Evolutionary conservation across 2,888 invertebrate genomes (phyloP), one percentile per base, ranked within the genome.

Genomic region (Chironomus riparius): DNA sequence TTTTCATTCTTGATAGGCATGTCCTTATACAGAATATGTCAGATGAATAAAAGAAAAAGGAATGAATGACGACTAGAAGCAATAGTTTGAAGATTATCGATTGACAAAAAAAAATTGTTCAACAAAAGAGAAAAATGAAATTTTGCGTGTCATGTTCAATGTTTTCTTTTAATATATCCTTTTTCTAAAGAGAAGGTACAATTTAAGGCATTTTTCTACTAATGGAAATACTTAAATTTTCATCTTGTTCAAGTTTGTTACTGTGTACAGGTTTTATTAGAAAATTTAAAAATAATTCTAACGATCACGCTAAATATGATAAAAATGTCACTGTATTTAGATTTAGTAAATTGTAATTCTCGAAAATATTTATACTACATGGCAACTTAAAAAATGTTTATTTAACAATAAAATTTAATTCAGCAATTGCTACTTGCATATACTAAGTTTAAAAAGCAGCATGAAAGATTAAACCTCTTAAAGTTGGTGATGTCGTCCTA

Each of bases 81-180:
- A 13, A 76, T 69, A 76, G 76, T 69, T 76, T 10, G 56, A 69
- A 76, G 76, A 76, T 76, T 76, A 76, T 76, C 76, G 76, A 68
- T 69, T 76, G 50, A 76, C 50, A 69, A 76, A 38, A 50, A 24
- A 68, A 24, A 50, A 24, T 69, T 21, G 22, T 24, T 18, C 48
- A 68, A 76, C 68, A 76, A 69, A 18, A 69, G 47, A 47, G 38
- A 18, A 50, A 56, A 56, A 61, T 69, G 62, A 47, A 69, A 50
- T 76, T 76, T 76, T 76, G 76, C 76, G 76, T 76, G 76, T 76
- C 76, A 76, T 76, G 62, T 76, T 76, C 76, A 76, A 76, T 76
- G 76, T 50, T 69, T 48, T 56, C 38, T 21, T 65, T 65, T 24
- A 65, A 68, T 18, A 70, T 61, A 69, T 68, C 76, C 76, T 62